A percentile compares a stretch with the other conserved stretches of the same genome.
phyloP scores from a whole-genome alignment of 2,113 vertebrate genomes.

The Callocephalon fimbriatum region DNA sequence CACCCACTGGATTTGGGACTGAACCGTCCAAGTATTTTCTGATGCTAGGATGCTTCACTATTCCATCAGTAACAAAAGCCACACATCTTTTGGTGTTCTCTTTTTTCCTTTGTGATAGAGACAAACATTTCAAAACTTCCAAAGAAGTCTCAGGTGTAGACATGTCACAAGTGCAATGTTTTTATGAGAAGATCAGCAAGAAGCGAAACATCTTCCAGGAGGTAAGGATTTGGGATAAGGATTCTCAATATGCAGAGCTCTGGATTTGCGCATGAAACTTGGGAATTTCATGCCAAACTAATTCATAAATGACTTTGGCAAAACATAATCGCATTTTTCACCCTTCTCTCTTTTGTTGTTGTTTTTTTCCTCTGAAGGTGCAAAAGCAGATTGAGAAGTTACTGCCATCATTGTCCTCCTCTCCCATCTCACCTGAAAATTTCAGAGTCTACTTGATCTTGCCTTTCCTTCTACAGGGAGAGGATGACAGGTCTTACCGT shows the following conservation, averaged over 20 bases:
- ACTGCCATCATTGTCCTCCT: background rate
- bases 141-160: slow-evolving; percentile 26
- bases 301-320: background rate
- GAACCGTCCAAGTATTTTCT: background rate
- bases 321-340: background rate
- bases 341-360: background rate
- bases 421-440: slow-evolving; percentile 48
- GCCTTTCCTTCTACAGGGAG: slow-evolving; percentile 15
- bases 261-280: background rate
- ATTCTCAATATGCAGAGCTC: background rate
- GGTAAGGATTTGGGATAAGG: background rate
- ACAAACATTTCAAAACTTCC: slow-evolving; percentile 61
- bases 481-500: accelerated
- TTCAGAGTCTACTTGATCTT: slow-evolving; percentile 70
- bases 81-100: background rate
- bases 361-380: slow-evolving; percentile 10
- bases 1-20: background rate
- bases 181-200: slow-evolving; percentile 37
- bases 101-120: background rate
- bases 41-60: background rate
- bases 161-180: slow-evolving; percentile 13
- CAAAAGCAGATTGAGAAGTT: background rate
- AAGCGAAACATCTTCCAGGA: background rate
- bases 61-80: background rate
- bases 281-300: background rate